A percentile compares a stretch with the other conserved stretches of the same genome.
Conservation (phyloP, 2,888 invertebrate species). For the Ligdia adustata region DNA sequence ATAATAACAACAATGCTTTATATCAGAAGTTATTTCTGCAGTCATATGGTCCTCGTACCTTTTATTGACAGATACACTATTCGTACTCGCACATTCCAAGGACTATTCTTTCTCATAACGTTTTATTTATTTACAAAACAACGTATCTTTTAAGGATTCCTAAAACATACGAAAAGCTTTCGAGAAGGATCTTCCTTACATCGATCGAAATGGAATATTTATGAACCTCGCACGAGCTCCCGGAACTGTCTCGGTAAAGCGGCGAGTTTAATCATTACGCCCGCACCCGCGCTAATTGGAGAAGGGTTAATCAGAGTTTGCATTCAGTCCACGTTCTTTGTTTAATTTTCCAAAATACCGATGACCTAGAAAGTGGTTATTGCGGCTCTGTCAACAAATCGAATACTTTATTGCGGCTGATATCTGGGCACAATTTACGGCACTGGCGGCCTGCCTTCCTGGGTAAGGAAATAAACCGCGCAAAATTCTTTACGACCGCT, state of each 20-base stretch:
- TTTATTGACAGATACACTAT: too few relatives aligned
- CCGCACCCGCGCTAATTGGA: constrained; percentile 33
- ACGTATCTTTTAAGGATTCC: constrained; percentile 25
- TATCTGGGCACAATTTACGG: constrained; percentile 57
- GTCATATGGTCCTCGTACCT: too few relatives aligned
- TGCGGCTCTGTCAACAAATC: constrained; percentile 53
- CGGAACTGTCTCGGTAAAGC: constrained; percentile 31
- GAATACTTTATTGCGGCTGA: constrained; percentile 54
- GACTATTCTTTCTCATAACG: constrained; percentile 4
- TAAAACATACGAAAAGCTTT: constrained; percentile 31
- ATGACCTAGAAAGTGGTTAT: constrained; percentile 40
- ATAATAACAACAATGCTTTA: too few relatives aligned
- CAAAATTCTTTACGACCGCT: constrained; percentile 54
- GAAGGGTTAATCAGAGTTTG: constrained; percentile 24
- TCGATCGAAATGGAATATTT: constrained; percentile 33
- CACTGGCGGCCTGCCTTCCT: constrained; percentile 45
- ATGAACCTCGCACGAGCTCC: constrained; percentile 34
- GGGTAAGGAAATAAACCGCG: constrained; percentile 52
- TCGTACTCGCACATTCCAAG: not conserved
- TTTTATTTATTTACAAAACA: constrained; percentile 40
- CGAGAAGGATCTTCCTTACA: constrained; percentile 30
- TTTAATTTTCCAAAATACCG: constrained; percentile 30
- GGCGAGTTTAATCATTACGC: constrained; percentile 37
- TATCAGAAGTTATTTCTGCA: too few relatives aligned
- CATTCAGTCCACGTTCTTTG: constrained; percentile 13